phyloP scores from a whole-genome alignment of 2,888 invertebrate genomes.

The Aleiodes testaceus region DNA sequence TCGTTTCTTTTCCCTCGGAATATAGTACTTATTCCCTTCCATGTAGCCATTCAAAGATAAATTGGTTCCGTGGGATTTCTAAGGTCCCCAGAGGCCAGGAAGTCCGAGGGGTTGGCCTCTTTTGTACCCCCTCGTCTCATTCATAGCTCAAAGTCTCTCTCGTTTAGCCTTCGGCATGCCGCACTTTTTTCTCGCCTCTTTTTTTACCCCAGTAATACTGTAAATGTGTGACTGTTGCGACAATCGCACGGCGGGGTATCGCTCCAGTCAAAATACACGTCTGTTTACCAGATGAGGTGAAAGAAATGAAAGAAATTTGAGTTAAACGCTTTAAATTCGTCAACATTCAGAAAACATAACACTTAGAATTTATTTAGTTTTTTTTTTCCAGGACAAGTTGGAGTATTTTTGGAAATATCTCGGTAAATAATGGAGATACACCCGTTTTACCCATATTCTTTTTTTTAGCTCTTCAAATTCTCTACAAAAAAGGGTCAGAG shows the following conservation, averaged over 20 bases:
- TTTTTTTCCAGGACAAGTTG: too few species aligned
- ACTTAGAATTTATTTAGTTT: too few species aligned
- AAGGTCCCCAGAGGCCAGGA: conserved; percentile 57
- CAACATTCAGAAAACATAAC: too few species aligned
- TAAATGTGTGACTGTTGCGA: conserved; percentile 23
- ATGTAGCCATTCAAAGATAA: conserved; percentile 65
- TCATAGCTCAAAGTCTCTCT: conserved; percentile 21
- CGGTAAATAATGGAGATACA: too few species aligned
- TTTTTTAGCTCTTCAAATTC: too few species aligned
- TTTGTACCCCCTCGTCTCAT: conserved; percentile 22
- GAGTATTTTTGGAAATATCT: too few species aligned
- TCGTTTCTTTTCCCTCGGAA: conserved; percentile 24
- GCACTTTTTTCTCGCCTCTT: conserved; percentile 15
- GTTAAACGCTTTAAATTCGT: not conserved
- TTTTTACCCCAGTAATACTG: not conserved
- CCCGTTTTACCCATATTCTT: too few species aligned
- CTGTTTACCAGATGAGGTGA: conserved; percentile 13
- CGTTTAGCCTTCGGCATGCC: conserved; percentile 10
- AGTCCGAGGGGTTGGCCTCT: conserved; percentile 35
- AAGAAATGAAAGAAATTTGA: not conserved
- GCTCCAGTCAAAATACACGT: not conserved
- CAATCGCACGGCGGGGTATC: conserved; percentile 24
- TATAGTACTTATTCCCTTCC: conserved; percentile 21
- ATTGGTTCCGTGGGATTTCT: conserved; percentile 67
- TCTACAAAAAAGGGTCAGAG: too few species aligned